Evolutionary conservation across 2,888 invertebrate species (phyloP), one percentile per base, ranked within the genome.

Genomic region (Pandemis cinnamomeana): DNA sequence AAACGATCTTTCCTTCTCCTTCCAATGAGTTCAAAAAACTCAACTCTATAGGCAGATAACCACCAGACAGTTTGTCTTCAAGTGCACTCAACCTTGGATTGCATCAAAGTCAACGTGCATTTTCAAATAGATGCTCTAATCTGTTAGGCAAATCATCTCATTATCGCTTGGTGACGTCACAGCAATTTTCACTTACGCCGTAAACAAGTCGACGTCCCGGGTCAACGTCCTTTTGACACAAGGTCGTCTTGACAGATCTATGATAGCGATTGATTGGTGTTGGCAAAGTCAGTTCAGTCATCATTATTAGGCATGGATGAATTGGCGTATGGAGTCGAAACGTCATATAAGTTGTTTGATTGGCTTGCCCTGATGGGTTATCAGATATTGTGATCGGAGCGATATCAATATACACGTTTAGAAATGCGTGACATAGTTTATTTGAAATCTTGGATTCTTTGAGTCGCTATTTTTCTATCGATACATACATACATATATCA

Each of bases 151-250:
- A 70, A 66, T 73, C 41, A 55, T 10, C 11, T 70, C 48, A 70
- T 73, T 73, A 73, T 46, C 68, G 61, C 27, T 10, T 63, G 0
- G 1, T 48, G 15, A 66, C 73, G 69, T 70, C 73, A 73, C 51
- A 27, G 48, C 55, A 62, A 64, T 70, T 72, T 73, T 70, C 58
- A 55, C 64, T 58, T 44, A 7, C 7, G 6, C 20, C 11, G 64
- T 66, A 69, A 73, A 73, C 69, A 73, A 20, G 60, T 68, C 15
- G 13, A 3, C 20, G 44, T 58, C 72, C 72, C 46, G 10, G 69
- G 69, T 70, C 69, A 61, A 11, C 15, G 36, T 0, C 42, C 66
- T 48, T 10, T n/a, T 53, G 15, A 53, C 6, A 10, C 42, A 67
- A 72, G 72, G 72, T 72, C 67, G 67, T 51, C 27, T 20, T 55